Evolutionary conservation across 2,888 invertebrate species (phyloP).

Genomic region (Philopedon plagiatum): DNA sequence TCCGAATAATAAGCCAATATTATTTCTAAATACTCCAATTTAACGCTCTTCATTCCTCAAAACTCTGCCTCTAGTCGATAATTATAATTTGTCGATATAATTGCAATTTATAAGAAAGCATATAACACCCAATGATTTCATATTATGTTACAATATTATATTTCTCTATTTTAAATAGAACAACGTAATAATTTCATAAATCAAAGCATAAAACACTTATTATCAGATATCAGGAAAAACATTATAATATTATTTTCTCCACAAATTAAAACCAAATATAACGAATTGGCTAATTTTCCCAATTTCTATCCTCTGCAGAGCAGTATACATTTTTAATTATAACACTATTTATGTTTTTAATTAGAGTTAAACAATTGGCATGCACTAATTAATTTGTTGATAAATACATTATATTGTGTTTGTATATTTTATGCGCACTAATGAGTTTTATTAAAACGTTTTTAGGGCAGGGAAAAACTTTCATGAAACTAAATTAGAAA

Average conservation of each 20-base stretch:
- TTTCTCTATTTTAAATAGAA: no score
- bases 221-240: neutral
- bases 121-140: no score
- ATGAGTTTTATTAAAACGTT: neutral
- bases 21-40: no score
- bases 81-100: no score
- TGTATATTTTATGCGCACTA: neutral
- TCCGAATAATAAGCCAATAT: no score
- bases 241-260: neutral
- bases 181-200: no score
- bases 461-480: neutral
- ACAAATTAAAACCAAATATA: neutral
- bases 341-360: slow-evolving; percentile 19
- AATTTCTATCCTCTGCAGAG: slow-evolving; percentile 6
- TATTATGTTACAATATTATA: no score
- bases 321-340: neutral
- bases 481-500: neutral
- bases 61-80: no score
- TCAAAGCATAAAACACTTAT: no score
- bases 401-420: slow-evolving; percentile 9
- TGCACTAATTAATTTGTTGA: neutral
- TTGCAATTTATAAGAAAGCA: no score
- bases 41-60: no score
- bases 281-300: neutral
- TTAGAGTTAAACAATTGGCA: neutral